Evolutionary conservation across 2,888 invertebrate species (phyloP).

Genomic region (Poecilus cupreus): DNA sequence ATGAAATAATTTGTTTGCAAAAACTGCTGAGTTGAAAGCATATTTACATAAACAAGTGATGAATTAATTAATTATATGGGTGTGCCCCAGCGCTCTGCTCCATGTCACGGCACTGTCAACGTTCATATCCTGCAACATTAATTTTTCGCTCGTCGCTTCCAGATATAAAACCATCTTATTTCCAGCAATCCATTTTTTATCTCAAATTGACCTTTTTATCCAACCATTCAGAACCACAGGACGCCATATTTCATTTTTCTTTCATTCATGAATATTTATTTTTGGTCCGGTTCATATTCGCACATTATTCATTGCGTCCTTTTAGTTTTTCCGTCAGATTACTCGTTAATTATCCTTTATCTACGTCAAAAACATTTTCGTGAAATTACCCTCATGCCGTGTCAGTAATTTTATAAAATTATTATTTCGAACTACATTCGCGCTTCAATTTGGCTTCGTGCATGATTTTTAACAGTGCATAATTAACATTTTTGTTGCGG

Average conservation of each 20-base stretch:
- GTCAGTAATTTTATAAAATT: not conserved
- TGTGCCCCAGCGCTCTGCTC: not conserved
- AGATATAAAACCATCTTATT: slow-evolving; percentile 10
- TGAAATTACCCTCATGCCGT: not conserved
- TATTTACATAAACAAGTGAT: slow-evolving; percentile 13
- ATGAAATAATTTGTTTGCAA: not conserved
- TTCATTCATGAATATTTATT: not conserved
- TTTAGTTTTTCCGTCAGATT: slow-evolving; percentile 4
- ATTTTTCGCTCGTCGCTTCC: not conserved
- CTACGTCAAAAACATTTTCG: slow-evolving; percentile 17
- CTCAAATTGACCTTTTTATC: slow-evolving; percentile 18
- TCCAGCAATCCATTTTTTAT: slow-evolving; percentile 31
- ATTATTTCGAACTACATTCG: not conserved
- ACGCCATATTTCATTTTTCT: slow-evolving; percentile 10
- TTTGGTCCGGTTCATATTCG: not conserved
- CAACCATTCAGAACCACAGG: not conserved
- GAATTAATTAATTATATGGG: not conserved
- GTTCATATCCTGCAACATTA: slow-evolving; percentile 27
- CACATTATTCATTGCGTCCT: not conserved
- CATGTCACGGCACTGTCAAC: not conserved
- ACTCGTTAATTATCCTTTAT: slow-evolving; percentile 20
- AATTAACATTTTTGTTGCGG: not conserved
- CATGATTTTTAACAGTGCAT: no score
- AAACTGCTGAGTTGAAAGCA: not conserved
- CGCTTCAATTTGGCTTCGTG: no score